Conservation (phyloP, 2,888 invertebrate species). For the Psococerastis gibbosa region DNA sequence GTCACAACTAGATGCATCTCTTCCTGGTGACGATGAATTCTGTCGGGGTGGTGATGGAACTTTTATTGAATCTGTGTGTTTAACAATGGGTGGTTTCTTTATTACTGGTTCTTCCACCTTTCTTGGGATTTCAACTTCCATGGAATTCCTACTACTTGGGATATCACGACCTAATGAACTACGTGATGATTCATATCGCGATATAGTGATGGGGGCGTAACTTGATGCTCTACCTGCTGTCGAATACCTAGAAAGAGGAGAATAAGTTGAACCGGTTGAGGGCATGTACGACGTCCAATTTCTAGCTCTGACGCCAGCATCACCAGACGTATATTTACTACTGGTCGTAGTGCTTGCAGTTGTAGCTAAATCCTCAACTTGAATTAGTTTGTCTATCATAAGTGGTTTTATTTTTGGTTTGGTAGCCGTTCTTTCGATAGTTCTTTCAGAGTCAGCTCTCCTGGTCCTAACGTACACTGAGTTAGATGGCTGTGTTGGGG, state of each 20-base stretch:
- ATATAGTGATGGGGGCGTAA: neutral
- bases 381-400: slow-evolving; percentile 49
- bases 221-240: neutral
- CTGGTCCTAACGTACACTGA: slow-evolving; percentile 39
- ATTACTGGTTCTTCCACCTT: no score
- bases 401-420: slow-evolving; percentile 30
- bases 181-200: neutral
- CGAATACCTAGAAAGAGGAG: slow-evolving; percentile 4
- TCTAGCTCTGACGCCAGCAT: slow-evolving; percentile 31
- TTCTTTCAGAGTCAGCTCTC: slow-evolving; percentile 52
- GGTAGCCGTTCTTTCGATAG: slow-evolving; percentile 40
- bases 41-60: no score
- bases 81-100: no score
- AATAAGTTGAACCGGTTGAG: slow-evolving; percentile 15
- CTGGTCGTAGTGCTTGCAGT: slow-evolving; percentile 41
- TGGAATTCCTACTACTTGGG: neutral
- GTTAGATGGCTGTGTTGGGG: slow-evolving; percentile 52
- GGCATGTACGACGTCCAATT: slow-evolving; percentile 44
- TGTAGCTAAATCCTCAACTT: slow-evolving; percentile 52
- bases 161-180: neutral
- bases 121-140: no score
- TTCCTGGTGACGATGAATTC: neutral
- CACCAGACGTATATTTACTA: slow-evolving; percentile 37
- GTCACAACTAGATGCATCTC: neutral
- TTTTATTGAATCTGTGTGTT: no score